Evolutionary conservation across 1,140 invertebrate species (phyloP), one percentile per base, ranked within the genome.

Genomic region (Phymorhynchus buccinoides): DNA sequence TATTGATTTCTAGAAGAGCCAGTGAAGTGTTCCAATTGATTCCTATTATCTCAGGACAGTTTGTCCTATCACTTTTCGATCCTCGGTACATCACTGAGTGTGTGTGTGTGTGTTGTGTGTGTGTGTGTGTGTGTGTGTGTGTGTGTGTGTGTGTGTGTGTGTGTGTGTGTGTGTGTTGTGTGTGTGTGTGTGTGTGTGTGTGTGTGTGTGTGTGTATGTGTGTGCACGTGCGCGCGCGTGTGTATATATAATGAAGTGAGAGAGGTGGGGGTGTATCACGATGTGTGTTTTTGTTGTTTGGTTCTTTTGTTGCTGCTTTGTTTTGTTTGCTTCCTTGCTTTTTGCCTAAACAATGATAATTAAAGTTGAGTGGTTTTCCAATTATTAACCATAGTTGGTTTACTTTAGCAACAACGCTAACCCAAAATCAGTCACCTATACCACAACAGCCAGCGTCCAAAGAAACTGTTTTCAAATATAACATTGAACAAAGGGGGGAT

Each of bases 101-200:
- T n/a, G n/a, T n/a, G n/a, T n/a, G n/a, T n/a, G n/a, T n/a, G n/a
- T n/a, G n/a, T n/a, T n/a, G n/a, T n/a, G n/a, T n/a, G n/a, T n/a
- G n/a, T n/a, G n/a, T n/a, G n/a, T n/a, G n/a, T n/a, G n/a, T n/a
- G n/a, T n/a, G 52, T 56, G 52, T 56, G 52, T 56, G 52, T 56
- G 52, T 56, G 52, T 56, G 52, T 56, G 52, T 56, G 52, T 56
- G 52, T 56, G 52, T 56, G 52, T n/a, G n/a, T n/a, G n/a, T n/a
- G n/a, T n/a, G n/a, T n/a, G n/a, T n/a, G n/a, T n/a, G n/a, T n/a
- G n/a, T n/a, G n/a, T n/a, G n/a, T n/a, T n/a, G n/a, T n/a, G 71
- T 73, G 14, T 73, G 71, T 35, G 71, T 73, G 30, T 27, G 71
- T 73, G 12, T 27, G 12, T 35, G 14, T 4, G 30, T 12, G 30